Conservation (phyloP, 2,113 vertebrate species). For the Urocitellus parryii region DNA sequence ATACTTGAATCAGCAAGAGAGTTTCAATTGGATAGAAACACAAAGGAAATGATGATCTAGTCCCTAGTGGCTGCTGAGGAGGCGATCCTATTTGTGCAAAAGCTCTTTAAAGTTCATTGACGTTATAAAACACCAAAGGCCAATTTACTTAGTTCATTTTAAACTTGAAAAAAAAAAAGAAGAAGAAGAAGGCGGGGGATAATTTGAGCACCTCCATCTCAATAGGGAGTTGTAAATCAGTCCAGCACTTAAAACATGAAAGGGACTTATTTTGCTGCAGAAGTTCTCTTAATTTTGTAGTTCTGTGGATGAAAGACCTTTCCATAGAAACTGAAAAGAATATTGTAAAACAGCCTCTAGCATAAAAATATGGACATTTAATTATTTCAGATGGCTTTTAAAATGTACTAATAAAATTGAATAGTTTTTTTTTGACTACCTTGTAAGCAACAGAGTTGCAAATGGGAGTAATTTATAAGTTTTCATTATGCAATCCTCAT, state of each 20-base stretch:
- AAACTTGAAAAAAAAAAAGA: constrained; percentile 71
- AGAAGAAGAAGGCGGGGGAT: neutral
- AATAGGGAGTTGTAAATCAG: constrained; percentile 68
- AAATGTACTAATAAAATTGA: constrained; percentile 66
- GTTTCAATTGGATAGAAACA: constrained; percentile 46
- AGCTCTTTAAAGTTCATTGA: constrained; percentile 66
- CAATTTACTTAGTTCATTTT: constrained; percentile 60
- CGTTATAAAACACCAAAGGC: constrained; percentile 65
- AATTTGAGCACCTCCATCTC: constrained; percentile 49
- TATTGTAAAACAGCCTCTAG: constrained; percentile 47
- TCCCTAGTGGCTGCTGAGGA: constrained; percentile 20
- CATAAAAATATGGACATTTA: constrained; percentile 67
- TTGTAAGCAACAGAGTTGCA: constrained; percentile 23
- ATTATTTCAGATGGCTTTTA: constrained; percentile 61
- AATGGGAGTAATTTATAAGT: constrained; percentile 45
- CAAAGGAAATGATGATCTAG: neutral
- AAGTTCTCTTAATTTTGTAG: constrained; percentile 75
- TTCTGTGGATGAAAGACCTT: constrained; percentile 74
- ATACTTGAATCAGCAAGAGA: neutral
- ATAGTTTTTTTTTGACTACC: neutral
- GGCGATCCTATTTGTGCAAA: constrained; percentile 53
- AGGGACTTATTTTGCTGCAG: constrained; percentile 56
- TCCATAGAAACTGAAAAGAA: constrained; percentile 68
- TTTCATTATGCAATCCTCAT: constrained; percentile 51
- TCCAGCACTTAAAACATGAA: constrained; percentile 76